phyloP scores from a whole-genome alignment of 2,888 invertebrate species.

The Aricia artaxerxes region DNA sequence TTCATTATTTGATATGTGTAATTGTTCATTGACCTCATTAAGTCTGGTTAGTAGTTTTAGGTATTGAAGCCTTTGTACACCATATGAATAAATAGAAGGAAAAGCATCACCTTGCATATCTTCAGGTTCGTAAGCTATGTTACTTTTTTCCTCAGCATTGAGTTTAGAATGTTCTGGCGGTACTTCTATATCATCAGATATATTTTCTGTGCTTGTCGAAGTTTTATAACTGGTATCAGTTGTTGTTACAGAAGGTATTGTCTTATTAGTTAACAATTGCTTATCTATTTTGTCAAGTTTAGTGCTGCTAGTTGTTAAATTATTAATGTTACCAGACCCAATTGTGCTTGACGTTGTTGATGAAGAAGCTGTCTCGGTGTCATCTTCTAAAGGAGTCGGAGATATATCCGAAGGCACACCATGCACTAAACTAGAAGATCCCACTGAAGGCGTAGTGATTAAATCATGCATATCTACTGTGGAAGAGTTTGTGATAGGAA shows the following conservation, averaged over 20 bases:
- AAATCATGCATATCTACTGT: constrained; percentile 77
- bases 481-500: constrained; percentile 67
- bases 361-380: constrained; percentile 50
- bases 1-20: constrained; percentile 67
- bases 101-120: constrained; percentile 70
- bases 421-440: constrained; percentile 74
- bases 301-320: constrained; percentile 57
- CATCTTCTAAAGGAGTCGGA: constrained; percentile 49
- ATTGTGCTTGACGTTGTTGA: constrained; percentile 61
- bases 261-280: constrained; percentile 36
- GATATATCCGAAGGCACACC: constrained; percentile 59
- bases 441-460: constrained; percentile 66
- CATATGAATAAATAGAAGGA: constrained; percentile 67
- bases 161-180: constrained; percentile 51
- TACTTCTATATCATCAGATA: constrained; percentile 43
- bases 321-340: constrained; percentile 49
- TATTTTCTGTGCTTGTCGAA: constrained; percentile 35
- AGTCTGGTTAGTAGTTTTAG: constrained; percentile 62
- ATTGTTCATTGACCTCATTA: constrained; percentile 63
- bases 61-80: constrained; percentile 68
- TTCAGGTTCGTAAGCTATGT: constrained; percentile 66
- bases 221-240: constrained; percentile 32
- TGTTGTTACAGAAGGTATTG: constrained; percentile 33
- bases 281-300: constrained; percentile 41
- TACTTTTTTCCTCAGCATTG: constrained; percentile 41